phyloP scores from a whole-genome alignment of 2,113 vertebrate species.

The Bufo gargarizans region DNA sequence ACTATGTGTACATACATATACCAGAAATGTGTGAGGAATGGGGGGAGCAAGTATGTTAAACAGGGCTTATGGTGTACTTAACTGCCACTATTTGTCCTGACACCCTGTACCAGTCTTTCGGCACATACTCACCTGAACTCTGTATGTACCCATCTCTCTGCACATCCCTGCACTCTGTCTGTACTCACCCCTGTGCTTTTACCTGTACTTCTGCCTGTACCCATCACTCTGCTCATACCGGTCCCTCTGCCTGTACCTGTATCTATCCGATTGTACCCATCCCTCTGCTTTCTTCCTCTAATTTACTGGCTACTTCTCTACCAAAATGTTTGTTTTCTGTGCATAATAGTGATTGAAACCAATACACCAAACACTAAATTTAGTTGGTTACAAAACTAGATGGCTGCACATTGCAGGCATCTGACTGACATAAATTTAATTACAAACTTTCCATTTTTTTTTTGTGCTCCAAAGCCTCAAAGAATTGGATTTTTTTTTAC shows the following conservation, averaged over 20 bases:
- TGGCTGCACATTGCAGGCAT: background rate
- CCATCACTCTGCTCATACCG: background rate
- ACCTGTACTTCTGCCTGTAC: background rate
- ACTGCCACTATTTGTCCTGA: too few species aligned
- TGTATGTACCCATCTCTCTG: too few species aligned
- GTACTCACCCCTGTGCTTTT: background rate
- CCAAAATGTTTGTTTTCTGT: conserved; percentile 1
- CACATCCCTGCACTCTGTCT: too few species aligned
- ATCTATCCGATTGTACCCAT: background rate
- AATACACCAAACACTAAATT: background rate
- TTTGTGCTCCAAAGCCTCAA: background rate
- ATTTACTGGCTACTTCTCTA: background rate
- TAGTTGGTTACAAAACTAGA: conserved; percentile 13
- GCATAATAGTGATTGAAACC: background rate
- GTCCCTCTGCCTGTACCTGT: background rate
- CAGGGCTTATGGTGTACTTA: too few species aligned
- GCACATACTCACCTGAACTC: too few species aligned
- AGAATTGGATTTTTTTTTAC: too few species aligned
- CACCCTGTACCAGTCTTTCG: too few species aligned
- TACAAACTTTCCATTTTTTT: conserved; percentile 2
- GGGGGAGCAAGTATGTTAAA: too few species aligned
- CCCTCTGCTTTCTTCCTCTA: background rate
- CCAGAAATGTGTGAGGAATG: too few species aligned
- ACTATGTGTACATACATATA: too few species aligned
- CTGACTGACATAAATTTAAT: conserved; percentile 26